A percentile compares a stretch with the other conserved stretches of the same genome.
phyloP scores from a whole-genome alignment of 2,797 vertebrate genomes.

The Eupleurogrammus muticus region DNA sequence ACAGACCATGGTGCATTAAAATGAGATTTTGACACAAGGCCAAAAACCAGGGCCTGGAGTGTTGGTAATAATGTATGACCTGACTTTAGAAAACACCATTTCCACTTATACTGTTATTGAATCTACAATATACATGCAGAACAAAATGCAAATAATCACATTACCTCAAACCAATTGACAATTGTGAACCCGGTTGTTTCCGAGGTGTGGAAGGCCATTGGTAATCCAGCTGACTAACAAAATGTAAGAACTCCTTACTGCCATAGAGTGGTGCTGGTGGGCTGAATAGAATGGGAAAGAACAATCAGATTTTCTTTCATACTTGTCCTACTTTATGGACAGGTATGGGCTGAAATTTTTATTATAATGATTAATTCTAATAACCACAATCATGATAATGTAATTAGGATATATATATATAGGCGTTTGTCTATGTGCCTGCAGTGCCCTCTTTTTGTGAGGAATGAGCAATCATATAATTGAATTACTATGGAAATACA shows the following conservation, averaged over 20 bases:
- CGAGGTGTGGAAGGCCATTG: no score
- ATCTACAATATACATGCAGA: background rate
- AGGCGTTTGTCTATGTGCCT: background rate
- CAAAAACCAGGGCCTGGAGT: background rate
- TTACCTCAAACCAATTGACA: background rate
- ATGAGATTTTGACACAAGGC: background rate
- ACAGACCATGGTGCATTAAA: background rate
- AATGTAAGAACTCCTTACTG: conserved; percentile 33
- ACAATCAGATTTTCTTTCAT: background rate
- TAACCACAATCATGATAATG: background rate
- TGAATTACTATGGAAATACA: background rate
- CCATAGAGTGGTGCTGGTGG: conserved; percentile 55
- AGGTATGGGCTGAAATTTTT: background rate
- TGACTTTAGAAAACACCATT: background rate
- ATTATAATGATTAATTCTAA: background rate
- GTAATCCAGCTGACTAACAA: background rate
- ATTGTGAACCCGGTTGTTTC: background rate
- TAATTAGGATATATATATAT: background rate
- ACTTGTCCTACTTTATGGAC: background rate
- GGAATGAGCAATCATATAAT: background rate
- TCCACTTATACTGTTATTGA: background rate
- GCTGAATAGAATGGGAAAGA: conserved; percentile 8
- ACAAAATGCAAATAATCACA: background rate
- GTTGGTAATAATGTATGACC: background rate
- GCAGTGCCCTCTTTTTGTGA: background rate